A percentile compares a stretch with the other conserved stretches of the same genome.
phyloP scores from a whole-genome alignment of 2,797 vertebrate genomes.

The Esox lucius region DNA sequence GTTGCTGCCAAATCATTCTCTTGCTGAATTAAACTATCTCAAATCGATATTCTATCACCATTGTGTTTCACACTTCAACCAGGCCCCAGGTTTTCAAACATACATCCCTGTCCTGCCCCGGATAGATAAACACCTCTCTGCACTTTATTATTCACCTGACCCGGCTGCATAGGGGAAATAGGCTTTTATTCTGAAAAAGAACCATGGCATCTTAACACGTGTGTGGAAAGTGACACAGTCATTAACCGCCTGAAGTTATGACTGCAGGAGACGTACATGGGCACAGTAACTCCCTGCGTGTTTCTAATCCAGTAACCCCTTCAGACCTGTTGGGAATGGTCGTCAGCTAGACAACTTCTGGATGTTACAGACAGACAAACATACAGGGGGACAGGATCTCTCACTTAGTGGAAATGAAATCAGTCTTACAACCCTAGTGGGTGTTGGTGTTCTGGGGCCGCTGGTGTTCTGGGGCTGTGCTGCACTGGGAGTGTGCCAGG shows the following conservation, averaged over 20 bases:
- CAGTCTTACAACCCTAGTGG: not conserved
- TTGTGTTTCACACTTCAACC: too few species aligned
- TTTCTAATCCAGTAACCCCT: constrained; percentile 17
- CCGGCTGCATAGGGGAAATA: not conserved
- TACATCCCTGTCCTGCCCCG: not conserved
- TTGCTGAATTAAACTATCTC: too few species aligned
- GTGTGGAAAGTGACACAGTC: not conserved
- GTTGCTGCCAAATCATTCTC: too few species aligned
- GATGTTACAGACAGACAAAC: not conserved
- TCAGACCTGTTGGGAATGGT: constrained; percentile 1
- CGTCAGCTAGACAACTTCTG: not conserved
- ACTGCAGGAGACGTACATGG: not conserved
- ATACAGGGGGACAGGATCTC: not conserved
- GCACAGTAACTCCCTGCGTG: not conserved
- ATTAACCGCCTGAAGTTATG: not conserved
- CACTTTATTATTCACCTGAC: not conserved
- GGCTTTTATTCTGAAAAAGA: not conserved
- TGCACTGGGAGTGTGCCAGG: constrained; percentile 36
- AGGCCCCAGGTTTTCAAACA: not conserved
- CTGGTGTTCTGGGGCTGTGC: constrained; percentile 7
- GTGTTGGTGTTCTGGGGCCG: not conserved
- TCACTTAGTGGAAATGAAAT: not conserved
- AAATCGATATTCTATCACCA: too few species aligned
- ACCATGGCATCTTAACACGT: not conserved
- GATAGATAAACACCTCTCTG: not conserved